A percentile compares a stretch with the other conserved stretches of the same genome.
Conservation (phyloP, 2,113 vertebrate species). For the Seriola aureovittata region DNA sequence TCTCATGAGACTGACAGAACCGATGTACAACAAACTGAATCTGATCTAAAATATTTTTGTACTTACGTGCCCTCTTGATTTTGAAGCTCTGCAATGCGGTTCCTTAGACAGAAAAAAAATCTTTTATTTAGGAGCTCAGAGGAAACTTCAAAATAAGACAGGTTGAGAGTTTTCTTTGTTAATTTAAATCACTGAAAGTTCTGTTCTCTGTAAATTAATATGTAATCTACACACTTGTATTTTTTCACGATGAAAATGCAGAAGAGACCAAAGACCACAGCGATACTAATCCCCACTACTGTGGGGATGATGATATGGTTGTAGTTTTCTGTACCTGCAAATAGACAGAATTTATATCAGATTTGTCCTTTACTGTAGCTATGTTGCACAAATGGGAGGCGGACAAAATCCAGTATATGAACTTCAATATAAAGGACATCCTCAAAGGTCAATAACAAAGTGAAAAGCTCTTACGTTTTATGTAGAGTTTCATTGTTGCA, state of each 20-base stretch:
- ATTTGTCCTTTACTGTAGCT: too few relatives aligned
- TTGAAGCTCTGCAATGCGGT: neutral
- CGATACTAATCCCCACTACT: constrained; percentile 32
- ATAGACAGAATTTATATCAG: neutral
- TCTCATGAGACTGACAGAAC: neutral
- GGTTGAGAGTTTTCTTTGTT: too few relatives aligned
- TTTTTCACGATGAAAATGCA: constrained; percentile 73
- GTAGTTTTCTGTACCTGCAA: constrained; percentile 58
- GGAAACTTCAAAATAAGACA: too few relatives aligned
- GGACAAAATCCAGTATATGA: too few relatives aligned
- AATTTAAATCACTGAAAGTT: too few relatives aligned
- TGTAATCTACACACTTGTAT: constrained; percentile 69
- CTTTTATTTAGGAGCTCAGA: neutral
- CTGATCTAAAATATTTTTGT: neutral
- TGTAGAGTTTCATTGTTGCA: neutral
- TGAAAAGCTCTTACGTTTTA: constrained; percentile 75
- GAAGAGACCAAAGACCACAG: constrained; percentile 63
- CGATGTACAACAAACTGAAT: neutral
- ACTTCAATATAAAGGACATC: too few relatives aligned
- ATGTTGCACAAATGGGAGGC: too few relatives aligned
- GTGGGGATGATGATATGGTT: constrained; percentile 78
- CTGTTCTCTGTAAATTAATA: too few relatives aligned
- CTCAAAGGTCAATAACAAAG: neutral
- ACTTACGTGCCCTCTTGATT: neutral
- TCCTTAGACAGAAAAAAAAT: neutral